Base-by-base conservation (phyloP, 2,113 vertebrate species). In the Synodontis membranacea region DNA sequence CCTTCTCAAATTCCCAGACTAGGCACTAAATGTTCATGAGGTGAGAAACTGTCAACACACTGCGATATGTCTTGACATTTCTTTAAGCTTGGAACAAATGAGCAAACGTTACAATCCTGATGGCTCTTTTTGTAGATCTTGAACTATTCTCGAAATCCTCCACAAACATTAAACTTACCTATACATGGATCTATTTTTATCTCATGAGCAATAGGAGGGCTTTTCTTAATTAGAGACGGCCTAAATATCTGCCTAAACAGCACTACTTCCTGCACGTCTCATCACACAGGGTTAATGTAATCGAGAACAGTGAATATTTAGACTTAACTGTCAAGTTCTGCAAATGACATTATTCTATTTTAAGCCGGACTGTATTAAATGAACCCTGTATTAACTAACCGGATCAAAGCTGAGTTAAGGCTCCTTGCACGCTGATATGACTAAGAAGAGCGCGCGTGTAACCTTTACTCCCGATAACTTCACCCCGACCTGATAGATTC, bases 211-310 rank as follows among this genome's bases (percentile, higher is more conserved):
- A 68, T 15, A 5, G 19, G 46, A 85, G 58, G 21, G 21, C 19
- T 66, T 84, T 31, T 70, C 62, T 78, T 85, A 50, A 78, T 85
- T 85, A 25, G 39, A 37, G 28, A 74, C 17, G 0, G 21, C 31
- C 44, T 79, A n/a, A 60, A 75, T 23, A 11, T 39, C 6, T 15
- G 17, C 62, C 14, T 15, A 5, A 68, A 68, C 2, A 2, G 64
- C 31, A 11, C 19, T 48, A 37, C n/a, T 62, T 85, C 58, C 75
- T 85, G 74, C 31, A 66, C 54, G n/a, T 54, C 76, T 37, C 25
- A 80, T 9, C n/a, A n/a, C 31, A 42, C 19, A 23, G 58, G 15
- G 42, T 75, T 86, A n/a, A 64, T n/a, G 74, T 48, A 12, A 10
- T 7, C 15, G n/a, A 60, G 44, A 64, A 85, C 50, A 3, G 21